Evolutionary conservation across 2,797 vertebrate genomes (phyloP).

Genomic region (Oceanodroma leucorhoa): DNA sequence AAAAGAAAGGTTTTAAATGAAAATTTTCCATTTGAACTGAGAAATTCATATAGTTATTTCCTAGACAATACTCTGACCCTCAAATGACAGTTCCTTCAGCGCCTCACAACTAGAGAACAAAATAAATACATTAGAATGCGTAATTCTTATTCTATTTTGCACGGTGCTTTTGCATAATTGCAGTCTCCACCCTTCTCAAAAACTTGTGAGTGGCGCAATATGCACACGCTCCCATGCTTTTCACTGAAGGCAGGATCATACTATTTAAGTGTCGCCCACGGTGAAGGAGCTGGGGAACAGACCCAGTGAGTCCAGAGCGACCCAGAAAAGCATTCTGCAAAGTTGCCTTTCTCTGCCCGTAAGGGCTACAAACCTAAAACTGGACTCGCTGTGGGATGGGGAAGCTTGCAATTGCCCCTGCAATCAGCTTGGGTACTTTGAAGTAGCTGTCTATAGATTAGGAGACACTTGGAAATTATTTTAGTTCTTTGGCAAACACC

Average conservation of each 20-base stretch:
- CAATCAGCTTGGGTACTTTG: neutral
- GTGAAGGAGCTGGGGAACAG: neutral
- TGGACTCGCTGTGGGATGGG: rapidly evolving
- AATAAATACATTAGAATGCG: neutral
- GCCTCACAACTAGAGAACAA: neutral
- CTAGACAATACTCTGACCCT: neutral
- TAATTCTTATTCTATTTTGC: neutral
- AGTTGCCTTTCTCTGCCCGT: neutral
- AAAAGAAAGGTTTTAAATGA: neutral
- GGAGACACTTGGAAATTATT: neutral
- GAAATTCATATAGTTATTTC: neutral
- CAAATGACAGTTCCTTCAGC: neutral
- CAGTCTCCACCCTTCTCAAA: neutral
- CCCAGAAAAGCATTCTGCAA: neutral
- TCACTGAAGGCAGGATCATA: neutral
- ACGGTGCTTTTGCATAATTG: neutral
- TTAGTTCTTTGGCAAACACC: neutral
- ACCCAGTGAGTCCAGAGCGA: neutral
- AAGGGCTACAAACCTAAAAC: neutral
- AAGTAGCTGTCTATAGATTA: neutral
- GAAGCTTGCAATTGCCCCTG: neutral
- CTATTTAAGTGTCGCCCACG: rapidly evolving
- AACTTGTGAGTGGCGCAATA: neutral
- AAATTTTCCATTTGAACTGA: neutral
- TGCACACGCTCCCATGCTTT: neutral